Evolutionary conservation across 2,113 vertebrate species (phyloP).

Genomic region (Hypocryptadius cinnamomeus): DNA sequence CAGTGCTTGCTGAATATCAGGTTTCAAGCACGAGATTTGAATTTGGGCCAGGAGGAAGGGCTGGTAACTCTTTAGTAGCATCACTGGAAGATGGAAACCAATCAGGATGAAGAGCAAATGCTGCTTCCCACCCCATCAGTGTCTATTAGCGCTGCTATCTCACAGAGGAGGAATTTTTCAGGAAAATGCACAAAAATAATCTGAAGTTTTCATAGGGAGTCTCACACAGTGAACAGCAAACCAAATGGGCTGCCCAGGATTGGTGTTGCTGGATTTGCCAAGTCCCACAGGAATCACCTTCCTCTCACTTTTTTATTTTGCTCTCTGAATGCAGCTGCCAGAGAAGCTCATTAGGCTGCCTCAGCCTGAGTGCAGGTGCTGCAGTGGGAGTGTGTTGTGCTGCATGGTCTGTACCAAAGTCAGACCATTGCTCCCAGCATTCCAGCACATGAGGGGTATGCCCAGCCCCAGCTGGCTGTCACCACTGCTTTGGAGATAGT

Average conservation of each 20-base stretch:
- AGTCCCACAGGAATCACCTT: background rate
- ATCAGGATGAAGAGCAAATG: background rate
- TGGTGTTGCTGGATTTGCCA: background rate
- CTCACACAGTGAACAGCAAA: background rate
- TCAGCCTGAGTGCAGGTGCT: background rate
- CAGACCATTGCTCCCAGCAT: background rate
- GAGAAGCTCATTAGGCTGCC: background rate
- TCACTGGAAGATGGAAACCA: background rate
- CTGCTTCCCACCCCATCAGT: background rate
- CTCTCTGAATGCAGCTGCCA: background rate
- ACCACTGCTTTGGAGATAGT: background rate
- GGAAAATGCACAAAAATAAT: background rate
- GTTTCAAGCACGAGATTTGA: background rate
- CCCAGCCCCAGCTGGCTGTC: background rate
- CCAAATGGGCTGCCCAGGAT: background rate
- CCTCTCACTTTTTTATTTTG: background rate
- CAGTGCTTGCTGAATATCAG: background rate
- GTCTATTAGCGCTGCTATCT: background rate
- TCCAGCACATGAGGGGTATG: rapidly evolving
- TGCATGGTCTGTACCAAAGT: background rate
- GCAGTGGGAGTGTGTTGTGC: rapidly evolving
- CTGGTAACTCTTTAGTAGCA: background rate
- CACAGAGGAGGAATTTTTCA: background rate
- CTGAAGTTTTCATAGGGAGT: background rate
- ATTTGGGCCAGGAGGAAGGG: background rate